Evolutionary conservation across 1,140 invertebrate genomes (phyloP).

Genomic region (Meloidogyne exigua): DNA sequence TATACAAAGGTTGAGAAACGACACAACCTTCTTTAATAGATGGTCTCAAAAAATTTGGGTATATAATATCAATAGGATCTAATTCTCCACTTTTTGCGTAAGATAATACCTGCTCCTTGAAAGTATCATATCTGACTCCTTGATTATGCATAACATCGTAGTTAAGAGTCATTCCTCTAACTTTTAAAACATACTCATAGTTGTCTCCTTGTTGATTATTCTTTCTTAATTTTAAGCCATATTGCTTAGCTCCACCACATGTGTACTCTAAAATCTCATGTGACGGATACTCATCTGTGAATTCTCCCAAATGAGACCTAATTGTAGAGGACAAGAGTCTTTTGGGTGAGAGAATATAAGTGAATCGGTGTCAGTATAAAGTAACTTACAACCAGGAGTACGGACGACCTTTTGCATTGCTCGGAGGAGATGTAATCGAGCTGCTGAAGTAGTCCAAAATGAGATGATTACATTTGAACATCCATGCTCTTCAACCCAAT

Average conservation of each 20-base stretch:
- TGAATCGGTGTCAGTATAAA: neutral
- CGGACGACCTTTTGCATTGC: conserved; percentile 13
- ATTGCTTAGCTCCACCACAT: conserved; percentile 7
- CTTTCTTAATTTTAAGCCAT: neutral
- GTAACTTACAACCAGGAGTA: neutral
- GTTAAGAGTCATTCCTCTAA: conserved; percentile 3
- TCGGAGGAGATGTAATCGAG: neutral
- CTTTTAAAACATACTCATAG: conserved; percentile 10
- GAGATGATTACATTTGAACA: conserved; percentile 4
- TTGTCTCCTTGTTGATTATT: neutral
- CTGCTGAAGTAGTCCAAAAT: conserved; percentile 7
- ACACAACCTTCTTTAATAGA: neutral
- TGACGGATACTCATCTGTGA: conserved; percentile 3
- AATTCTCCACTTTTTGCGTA: too few species aligned
- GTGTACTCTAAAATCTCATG: neutral
- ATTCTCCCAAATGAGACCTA: conserved; percentile 8
- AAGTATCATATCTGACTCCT: too few species aligned
- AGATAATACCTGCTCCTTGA: too few species aligned
- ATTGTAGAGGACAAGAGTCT: neutral
- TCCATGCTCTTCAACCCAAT: neutral
- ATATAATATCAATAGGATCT: neutral
- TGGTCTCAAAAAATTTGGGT: conserved; percentile 4
- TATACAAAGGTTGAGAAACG: neutral
- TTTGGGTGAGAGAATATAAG: neutral
- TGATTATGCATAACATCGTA: too few species aligned